Base-by-base conservation (phyloP, 2,113 vertebrate species). In the Myotis davidii region DNA sequence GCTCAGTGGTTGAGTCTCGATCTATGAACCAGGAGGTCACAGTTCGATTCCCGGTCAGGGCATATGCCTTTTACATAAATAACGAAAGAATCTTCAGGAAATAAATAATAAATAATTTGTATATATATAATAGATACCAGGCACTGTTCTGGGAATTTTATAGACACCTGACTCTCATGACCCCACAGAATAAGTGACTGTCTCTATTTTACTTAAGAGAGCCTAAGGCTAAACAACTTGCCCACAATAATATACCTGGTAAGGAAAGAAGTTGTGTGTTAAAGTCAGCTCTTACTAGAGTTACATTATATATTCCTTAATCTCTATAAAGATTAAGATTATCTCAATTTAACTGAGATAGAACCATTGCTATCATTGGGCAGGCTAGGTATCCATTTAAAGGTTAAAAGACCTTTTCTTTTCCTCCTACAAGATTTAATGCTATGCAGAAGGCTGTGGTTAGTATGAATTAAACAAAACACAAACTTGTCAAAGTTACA, bases 341-440 rank as follows among this genome's bases (percentile, higher is more conserved):
- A 50, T 21, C 56, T 93, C 54, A 85, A 45, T 13, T 84, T 85
- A 95, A 56, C 18, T 76, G 2, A 45, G 39, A 79, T 0, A 83
- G 34, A 88, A 88, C 34, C 54, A 96, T 1, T 89, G 64, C 37
- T 83, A 50, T 54, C 25, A 77, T 1, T 85, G n/a, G 65, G 67
- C 16, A 96, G 52, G 21, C 14, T 70, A 85, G 7, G 1, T 73
- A 89, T 84, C 70, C 92, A 82, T 23, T 23, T 78, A 45, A n/a
- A 84, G 18, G 7, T 16, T 91, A 73, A 84, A 90, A 91, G 8
- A 50, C 14, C 21, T 72, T 86, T 78, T 86, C 45, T 72, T 86
- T 78, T 86, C 45, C 25, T 48, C 45, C 16, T 64, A n/a, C 69
- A 91, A 95, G 56, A 77, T 65, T 54, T 70, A 93, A 94, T 37